Evolutionary conservation across 2,888 invertebrate genomes (phyloP).

Genomic region (Chrysolina haemoptera): DNA sequence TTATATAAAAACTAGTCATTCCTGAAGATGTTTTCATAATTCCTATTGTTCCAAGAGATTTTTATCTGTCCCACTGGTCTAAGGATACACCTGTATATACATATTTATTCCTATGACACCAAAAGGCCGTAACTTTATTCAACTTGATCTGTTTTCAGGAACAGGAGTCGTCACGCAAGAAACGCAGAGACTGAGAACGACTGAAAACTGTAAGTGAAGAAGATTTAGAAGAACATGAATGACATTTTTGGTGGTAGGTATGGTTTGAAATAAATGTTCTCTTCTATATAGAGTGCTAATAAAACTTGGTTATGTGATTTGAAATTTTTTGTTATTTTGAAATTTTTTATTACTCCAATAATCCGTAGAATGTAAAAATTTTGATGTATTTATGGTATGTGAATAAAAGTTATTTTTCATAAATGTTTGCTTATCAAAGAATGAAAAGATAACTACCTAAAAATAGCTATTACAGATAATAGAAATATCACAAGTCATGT

Average conservation of each 20-base stretch:
- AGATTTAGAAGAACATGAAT: conserved; percentile 8
- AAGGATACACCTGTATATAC: neutral
- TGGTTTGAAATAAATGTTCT: neutral
- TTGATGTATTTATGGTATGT: neutral
- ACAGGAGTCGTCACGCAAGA: conserved; percentile 66
- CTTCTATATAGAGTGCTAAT: conserved; percentile 24
- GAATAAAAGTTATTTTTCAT: conserved; percentile 2
- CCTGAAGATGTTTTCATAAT: too few species aligned
- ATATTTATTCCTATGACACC: neutral
- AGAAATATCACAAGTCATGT: too few species aligned
- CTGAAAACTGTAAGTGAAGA: conserved; percentile 25
- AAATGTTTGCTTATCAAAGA: neutral
- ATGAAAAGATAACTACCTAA: too few species aligned
- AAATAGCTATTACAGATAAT: too few species aligned
- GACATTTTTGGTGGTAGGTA: conserved; percentile 23
- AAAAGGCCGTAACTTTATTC: neutral
- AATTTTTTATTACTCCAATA: neutral
- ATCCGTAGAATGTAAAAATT: neutral
- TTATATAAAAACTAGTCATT: too few species aligned
- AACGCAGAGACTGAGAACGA: conserved; percentile 64
- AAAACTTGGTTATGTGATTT: conserved; percentile 21
- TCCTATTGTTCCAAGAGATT: too few species aligned
- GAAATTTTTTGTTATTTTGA: neutral
- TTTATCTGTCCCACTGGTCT: too few species aligned
- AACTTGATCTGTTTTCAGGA: conserved; percentile 63